Conservation (phyloP, 2,888 invertebrate genomes). For the Pyrrhosoma nymphula region DNA sequence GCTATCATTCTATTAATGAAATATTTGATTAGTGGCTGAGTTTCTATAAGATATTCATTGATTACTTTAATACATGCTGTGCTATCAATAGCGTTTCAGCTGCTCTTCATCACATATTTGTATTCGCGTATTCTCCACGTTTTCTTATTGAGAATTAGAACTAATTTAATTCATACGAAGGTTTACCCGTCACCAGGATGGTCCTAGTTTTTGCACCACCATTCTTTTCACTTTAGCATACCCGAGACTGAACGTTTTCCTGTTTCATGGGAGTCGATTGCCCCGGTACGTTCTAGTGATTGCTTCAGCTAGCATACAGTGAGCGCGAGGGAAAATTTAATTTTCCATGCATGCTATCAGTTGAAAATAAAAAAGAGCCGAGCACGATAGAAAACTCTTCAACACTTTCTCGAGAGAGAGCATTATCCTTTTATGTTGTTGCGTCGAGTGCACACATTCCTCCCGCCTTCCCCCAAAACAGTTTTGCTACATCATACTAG, state of each 20-base stretch:
- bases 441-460: background rate
- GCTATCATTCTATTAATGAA: background rate
- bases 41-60: background rate
- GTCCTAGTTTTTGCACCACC: too few relatives aligned
- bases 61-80: too few relatives aligned
- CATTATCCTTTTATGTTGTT: conserved; percentile 1
- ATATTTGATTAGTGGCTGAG: background rate
- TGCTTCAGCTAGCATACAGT: background rate
- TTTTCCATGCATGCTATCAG: background rate
- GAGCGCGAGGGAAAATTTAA: background rate
- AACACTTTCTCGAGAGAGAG: background rate
- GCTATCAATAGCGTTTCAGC: too few relatives aligned
- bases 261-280: background rate
- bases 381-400: background rate
- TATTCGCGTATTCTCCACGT: too few relatives aligned
- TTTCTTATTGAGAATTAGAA: too few relatives aligned
- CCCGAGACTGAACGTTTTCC: too few relatives aligned
- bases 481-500: conserved; percentile 37
- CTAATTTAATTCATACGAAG: too few relatives aligned
- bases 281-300: background rate
- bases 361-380: background rate
- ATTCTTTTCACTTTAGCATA: too few relatives aligned
- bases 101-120: too few relatives aligned
- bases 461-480: background rate
- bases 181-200: too few relatives aligned